A percentile compares a stretch with the other conserved stretches of the same genome.
These are phyloP conservation scores for Ranitomeya variabilis DNA, from an alignment of 2,113 vertebrate genomes.

Conservation along the genomic window DNA sequence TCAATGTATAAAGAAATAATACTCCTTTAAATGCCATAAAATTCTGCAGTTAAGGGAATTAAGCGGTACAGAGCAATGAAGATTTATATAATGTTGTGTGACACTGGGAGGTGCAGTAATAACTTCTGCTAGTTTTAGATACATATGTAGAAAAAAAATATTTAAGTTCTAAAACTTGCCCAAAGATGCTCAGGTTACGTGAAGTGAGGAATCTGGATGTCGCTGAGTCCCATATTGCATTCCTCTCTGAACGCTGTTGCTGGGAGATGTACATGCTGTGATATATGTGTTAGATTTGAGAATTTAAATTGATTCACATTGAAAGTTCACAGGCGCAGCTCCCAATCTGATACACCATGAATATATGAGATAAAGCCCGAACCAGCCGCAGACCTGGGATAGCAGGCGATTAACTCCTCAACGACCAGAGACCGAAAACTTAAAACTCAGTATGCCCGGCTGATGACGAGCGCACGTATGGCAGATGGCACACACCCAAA, in stretches of 20 bases:
- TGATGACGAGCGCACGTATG: neutral
- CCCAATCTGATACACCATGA: conserved; percentile 32
- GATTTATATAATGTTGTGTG: neutral
- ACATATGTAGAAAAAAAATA: neutral
- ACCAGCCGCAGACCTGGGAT: neutral
- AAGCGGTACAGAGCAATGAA: neutral
- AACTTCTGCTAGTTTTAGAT: neutral
- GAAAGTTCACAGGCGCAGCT: conserved; percentile 31
- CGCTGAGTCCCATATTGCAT: neutral
- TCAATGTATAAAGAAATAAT: no score
- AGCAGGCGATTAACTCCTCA: neutral
- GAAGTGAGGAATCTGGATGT: neutral
- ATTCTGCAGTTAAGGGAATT: neutral
- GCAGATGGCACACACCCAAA: conserved; percentile 13
- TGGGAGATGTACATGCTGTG: conserved; percentile 1
- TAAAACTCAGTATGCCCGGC: neutral
- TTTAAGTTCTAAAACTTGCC: neutral
- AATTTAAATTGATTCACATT: conserved; percentile 45
- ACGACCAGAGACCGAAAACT: neutral
- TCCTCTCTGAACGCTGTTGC: neutral
- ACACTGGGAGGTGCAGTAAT: neutral
- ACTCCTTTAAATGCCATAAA: neutral
- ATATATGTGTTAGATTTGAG: conserved; percentile 8
- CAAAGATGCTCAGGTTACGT: neutral
- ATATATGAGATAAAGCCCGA: conserved; percentile 14